Evolutionary conservation across 2,797 vertebrate species (phyloP).

Genomic region (Urophycis tenuis): DNA sequence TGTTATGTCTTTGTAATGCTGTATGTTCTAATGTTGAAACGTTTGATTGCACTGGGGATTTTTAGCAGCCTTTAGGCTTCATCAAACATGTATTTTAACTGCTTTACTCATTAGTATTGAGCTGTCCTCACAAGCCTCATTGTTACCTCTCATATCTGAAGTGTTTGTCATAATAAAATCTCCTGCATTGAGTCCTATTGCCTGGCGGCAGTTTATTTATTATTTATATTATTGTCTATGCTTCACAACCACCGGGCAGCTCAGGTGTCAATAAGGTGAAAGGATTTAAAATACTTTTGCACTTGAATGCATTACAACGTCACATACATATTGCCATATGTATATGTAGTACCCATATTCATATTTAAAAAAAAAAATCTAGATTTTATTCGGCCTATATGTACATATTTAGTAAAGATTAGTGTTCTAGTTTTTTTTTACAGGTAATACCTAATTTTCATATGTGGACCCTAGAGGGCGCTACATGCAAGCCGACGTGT

Average conservation of each 20-base stretch:
- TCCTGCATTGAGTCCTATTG: background rate
- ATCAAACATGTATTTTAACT: slow-evolving; percentile 29
- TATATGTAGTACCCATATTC: background rate
- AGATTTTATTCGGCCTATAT: background rate
- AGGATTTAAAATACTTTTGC: background rate
- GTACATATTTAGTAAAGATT: background rate
- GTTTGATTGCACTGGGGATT: background rate
- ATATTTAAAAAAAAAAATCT: background rate
- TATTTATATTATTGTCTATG: background rate
- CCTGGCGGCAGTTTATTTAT: background rate
- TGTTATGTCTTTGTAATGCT: slow-evolving; percentile 25
- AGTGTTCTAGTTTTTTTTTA: background rate
- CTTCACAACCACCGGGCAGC: too few species aligned
- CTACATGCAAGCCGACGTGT: background rate
- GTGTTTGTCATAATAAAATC: background rate
- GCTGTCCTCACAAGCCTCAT: background rate
- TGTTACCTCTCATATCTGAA: background rate
- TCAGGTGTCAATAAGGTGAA: background rate
- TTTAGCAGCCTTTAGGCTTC: background rate
- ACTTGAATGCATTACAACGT: background rate
- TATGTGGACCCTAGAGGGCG: background rate
- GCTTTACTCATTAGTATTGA: slow-evolving; percentile 30
- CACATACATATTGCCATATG: background rate
- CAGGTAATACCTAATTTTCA: background rate
- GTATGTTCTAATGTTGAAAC: slow-evolving; percentile 23